These are phyloP conservation scores for Tenthredo livida DNA, from an alignment of 2,888 invertebrate genomes.

Conservation along the genomic window DNA sequence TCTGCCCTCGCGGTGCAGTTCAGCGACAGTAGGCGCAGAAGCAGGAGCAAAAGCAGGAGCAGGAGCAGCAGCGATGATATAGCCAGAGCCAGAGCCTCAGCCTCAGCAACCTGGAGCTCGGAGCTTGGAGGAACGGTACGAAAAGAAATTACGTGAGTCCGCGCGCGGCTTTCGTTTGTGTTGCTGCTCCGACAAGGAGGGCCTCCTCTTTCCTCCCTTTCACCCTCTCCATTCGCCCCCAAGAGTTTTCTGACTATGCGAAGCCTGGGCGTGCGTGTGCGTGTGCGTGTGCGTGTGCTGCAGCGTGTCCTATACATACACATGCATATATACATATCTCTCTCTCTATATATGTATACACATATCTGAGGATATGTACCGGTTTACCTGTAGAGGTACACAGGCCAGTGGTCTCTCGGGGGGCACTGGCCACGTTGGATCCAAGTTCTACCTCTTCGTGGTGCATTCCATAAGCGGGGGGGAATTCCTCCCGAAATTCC, in stretches of 20 bases:
- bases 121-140: conserved; percentile 25
- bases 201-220: background rate
- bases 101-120: background rate
- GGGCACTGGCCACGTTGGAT: conserved; percentile 52
- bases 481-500: conserved; percentile 53
- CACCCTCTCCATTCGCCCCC: background rate
- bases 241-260: conserved; percentile 4
- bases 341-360: background rate
- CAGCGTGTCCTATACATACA: background rate
- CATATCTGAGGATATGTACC: conserved; percentile 12
- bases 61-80: background rate
- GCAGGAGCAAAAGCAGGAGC: conserved; percentile 6
- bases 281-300: background rate
- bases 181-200: conserved; percentile 18
- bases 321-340: background rate
- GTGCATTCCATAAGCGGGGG: conserved; percentile 52
- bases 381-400: conserved; percentile 34
- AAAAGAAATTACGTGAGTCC: conserved; percentile 48
- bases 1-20: background rate
- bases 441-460: conserved; percentile 44
- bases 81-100: background rate
- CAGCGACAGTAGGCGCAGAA: background rate
- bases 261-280: background rate
- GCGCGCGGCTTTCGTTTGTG: conserved; percentile 45
- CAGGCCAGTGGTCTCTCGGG: conserved; percentile 52